Conservation (phyloP, 2,888 invertebrate species). For the Stegana nigrithorax region DNA sequence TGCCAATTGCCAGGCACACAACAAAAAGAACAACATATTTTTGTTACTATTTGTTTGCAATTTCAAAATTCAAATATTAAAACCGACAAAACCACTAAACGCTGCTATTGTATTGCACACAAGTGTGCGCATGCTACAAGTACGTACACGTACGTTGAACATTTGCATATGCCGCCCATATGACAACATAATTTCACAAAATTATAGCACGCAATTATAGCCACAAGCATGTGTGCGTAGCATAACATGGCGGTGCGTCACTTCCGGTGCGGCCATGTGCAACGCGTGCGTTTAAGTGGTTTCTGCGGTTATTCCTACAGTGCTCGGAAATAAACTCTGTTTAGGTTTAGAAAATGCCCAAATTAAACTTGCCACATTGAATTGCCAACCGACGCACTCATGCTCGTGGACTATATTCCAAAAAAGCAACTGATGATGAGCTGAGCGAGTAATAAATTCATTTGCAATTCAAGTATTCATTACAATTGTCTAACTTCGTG, state of each 20-base stretch:
- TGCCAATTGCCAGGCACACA: too few relatives aligned
- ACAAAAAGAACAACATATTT: too few relatives aligned
- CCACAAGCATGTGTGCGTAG: constrained; percentile 34
- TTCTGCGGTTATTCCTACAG: too few relatives aligned
- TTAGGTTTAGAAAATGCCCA: background rate
- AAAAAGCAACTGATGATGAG: too few relatives aligned
- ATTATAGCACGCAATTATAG: constrained; percentile 55
- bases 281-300: constrained; percentile 7
- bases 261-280: background rate
- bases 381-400: too few relatives aligned
- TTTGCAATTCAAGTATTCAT: constrained; percentile 49
- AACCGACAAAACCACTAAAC: too few relatives aligned
- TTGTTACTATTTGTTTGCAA: too few relatives aligned
- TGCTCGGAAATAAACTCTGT: background rate
- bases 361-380: background rate
- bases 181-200: constrained; percentile 44
- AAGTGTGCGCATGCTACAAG: background rate
- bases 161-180: constrained; percentile 45
- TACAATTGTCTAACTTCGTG: constrained; percentile 41
- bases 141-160: constrained; percentile 9
- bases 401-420: too few relatives aligned
- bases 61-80: too few relatives aligned
- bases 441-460: constrained; percentile 52
- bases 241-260: background rate
- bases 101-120: too few relatives aligned